Conservation (phyloP, 1,140 invertebrate species). For the Sogatella furcifera region DNA sequence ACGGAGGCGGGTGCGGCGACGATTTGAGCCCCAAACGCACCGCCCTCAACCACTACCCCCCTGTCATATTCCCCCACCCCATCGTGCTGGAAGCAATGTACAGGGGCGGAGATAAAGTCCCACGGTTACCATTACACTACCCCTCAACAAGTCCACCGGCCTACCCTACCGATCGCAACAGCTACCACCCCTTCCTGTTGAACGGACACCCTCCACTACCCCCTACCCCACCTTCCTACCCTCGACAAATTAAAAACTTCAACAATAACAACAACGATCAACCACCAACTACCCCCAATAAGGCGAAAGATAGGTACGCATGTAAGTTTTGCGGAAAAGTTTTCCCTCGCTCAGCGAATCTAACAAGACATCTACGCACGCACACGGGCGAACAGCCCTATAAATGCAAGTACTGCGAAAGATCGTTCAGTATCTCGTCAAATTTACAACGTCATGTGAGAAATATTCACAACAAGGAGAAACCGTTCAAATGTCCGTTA, state of each 20-base stretch:
- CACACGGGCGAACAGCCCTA: slow-evolving; percentile 98
- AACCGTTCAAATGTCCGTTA: slow-evolving; percentile 76
- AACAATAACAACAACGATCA: slow-evolving; percentile 27
- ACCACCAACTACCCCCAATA: slow-evolving; percentile 26
- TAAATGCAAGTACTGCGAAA: slow-evolving; percentile 96
- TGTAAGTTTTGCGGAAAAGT: slow-evolving; percentile 98
- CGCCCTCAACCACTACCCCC: slow-evolving; percentile 10
- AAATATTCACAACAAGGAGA: slow-evolving; percentile 98
- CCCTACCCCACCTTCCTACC: slow-evolving; percentile 27
- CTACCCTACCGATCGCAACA: slow-evolving; percentile 27
- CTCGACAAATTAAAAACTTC: slow-evolving; percentile 11
- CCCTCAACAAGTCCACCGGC: slow-evolving; percentile 33
- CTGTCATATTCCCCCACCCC: slow-evolving; percentile 40
- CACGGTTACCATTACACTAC: slow-evolving; percentile 37
- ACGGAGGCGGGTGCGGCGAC: not conserved
- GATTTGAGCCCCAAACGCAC: not conserved
- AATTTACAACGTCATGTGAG: slow-evolving; percentile 97
- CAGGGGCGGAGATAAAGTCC: slow-evolving; percentile 40
- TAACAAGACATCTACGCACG: slow-evolving; percentile 91
- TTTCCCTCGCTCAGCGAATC: slow-evolving; percentile 96
- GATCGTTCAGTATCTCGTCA: slow-evolving; percentile 96
- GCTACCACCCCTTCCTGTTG: slow-evolving; percentile 29
- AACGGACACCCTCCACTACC: slow-evolving; percentile 31
- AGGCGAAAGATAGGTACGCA: slow-evolving; percentile 69
- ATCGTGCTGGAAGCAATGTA: slow-evolving; percentile 60